phyloP scores from a whole-genome alignment of 2,888 invertebrate species.

The Pachymerium ferrugineum region DNA sequence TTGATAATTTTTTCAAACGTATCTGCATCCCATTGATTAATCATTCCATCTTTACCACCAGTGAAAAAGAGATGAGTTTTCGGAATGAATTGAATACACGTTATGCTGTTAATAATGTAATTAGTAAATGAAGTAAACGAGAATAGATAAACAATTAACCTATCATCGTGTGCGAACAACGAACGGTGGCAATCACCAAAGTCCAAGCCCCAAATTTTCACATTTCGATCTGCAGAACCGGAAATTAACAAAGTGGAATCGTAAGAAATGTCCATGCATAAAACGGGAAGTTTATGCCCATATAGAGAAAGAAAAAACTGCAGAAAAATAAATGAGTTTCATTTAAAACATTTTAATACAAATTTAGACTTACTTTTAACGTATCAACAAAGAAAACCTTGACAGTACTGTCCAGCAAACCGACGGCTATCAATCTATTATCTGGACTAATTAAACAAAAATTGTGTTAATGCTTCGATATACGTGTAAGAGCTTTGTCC shows the following conservation, averaged over 20 bases:
- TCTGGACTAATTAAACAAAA: constrained; percentile 71
- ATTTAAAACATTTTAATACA: constrained; percentile 25
- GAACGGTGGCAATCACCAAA: constrained; percentile 98
- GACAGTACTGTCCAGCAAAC: constrained; percentile 86
- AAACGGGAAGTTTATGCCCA: constrained; percentile 91
- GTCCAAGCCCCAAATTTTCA: constrained; percentile 97
- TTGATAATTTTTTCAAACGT: constrained; percentile 84
- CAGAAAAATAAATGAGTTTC: too few species aligned
- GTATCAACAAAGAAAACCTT: constrained; percentile 92
- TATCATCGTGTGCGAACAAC: constrained; percentile 90
- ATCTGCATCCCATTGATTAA: constrained; percentile 97
- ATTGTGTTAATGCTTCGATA: not conserved
- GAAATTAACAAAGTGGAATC: constrained; percentile 82
- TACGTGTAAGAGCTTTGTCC: not conserved
- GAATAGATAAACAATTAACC: not conserved
- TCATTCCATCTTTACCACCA: constrained; percentile 83
- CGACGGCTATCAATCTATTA: constrained; percentile 78
- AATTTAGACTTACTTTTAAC: constrained; percentile 64
- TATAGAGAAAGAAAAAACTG: constrained; percentile 89
- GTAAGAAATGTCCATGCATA: constrained; percentile 86
- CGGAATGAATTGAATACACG: constrained; percentile 79
- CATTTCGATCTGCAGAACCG: constrained; percentile 89
- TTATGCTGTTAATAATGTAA: constrained; percentile 59
- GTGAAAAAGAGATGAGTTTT: constrained; percentile 90
- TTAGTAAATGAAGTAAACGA: not conserved